phyloP scores from a whole-genome alignment of 2,113 vertebrate genomes.

The Nettapus auritus region DNA sequence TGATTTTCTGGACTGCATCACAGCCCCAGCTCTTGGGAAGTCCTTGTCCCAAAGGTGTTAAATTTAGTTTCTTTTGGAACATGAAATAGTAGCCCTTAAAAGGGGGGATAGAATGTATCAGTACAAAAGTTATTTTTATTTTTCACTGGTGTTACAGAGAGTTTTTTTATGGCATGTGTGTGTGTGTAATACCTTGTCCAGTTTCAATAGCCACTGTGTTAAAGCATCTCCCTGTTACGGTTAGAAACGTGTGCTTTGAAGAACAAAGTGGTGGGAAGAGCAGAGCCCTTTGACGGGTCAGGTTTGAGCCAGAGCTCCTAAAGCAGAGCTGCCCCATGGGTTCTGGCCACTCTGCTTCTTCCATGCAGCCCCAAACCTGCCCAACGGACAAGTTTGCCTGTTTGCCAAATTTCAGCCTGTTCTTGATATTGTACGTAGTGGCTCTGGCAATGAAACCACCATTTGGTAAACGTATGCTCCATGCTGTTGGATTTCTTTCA shows the following conservation, averaged over 20 bases:
- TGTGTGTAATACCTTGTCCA: neutral
- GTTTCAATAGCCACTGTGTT: neutral
- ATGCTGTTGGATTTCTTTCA: neutral
- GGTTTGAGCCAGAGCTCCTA: neutral
- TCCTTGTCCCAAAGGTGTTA: constrained; percentile 46
- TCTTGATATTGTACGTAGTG: rapidly evolving
- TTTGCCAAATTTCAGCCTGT: neutral
- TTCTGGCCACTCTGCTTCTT: neutral
- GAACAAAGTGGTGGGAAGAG: neutral
- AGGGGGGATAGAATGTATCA: constrained; percentile 42
- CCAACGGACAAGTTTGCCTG: too few species aligned
- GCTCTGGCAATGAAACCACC: neutral
- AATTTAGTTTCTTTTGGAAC: constrained; percentile 67
- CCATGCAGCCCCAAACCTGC: neutral
- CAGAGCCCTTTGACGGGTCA: rapidly evolving
- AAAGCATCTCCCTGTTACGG: neutral
- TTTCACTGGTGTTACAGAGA: neutral
- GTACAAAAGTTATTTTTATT: constrained; percentile 50
- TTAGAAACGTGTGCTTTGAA: neutral
- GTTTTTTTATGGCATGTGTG: neutral
- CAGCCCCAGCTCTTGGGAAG: constrained; percentile 24
- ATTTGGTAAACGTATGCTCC: neutral
- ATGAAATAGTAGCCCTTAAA: constrained; percentile 56
- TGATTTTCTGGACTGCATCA: neutral
- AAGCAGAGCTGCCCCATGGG: neutral